These are phyloP conservation scores for Asteroscopus sphinx DNA, from an alignment of 2,888 invertebrate species.

Conservation along the genomic window DNA sequence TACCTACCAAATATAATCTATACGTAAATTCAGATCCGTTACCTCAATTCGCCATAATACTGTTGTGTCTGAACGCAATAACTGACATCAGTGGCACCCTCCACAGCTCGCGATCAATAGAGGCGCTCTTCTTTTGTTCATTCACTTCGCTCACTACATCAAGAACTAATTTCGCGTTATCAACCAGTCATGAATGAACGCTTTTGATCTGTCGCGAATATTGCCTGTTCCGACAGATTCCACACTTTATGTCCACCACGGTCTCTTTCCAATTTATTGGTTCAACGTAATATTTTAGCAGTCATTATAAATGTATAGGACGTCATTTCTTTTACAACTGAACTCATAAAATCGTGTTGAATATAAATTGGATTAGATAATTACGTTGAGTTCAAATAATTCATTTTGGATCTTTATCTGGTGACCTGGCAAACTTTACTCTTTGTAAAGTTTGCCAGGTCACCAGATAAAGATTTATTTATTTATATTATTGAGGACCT, in stretches of 20 bases:
- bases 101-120: conserved; percentile 34
- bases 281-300: conserved; percentile 48
- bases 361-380: conserved; percentile 50
- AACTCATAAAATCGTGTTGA: conserved; percentile 41
- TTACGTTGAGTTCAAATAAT: conserved; percentile 29
- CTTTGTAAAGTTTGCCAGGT: conserved; percentile 8
- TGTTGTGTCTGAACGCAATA: conserved; percentile 33
- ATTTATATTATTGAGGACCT: too few relatives aligned
- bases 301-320: conserved; percentile 45
- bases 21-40: neutral
- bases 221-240: conserved; percentile 27
- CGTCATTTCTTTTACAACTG: conserved; percentile 45
- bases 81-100: conserved; percentile 24
- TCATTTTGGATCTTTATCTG: conserved; percentile 23
- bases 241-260: conserved; percentile 33
- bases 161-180: conserved; percentile 45
- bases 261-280: conserved; percentile 35
- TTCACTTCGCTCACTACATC: conserved; percentile 34
- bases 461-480: too few relatives aligned
- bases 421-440: too few relatives aligned
- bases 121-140: conserved; percentile 40
- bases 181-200: conserved; percentile 37
- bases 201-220: conserved; percentile 41
- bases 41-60: conserved; percentile 10
- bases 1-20: too few relatives aligned